Base-by-base conservation (phyloP, 2,888 invertebrate genomes). In the Napeogenes sylphis region DNA sequence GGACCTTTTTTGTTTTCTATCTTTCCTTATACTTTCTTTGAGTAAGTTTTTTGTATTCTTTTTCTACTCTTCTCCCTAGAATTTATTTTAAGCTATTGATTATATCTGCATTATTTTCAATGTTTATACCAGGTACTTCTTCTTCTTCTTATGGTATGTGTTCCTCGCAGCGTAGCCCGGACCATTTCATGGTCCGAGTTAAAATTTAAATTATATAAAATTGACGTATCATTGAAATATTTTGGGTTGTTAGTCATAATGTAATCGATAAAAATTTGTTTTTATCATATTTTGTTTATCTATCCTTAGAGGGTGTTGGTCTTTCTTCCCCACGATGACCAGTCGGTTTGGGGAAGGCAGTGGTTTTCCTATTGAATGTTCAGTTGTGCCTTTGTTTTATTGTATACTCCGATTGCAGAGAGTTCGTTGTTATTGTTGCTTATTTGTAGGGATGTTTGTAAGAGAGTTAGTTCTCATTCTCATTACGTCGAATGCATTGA, bases 221-320 rank as follows among this genome's bases (percentile, higher is more conserved):
- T 30, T 1, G 58, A 42, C 0, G 68, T 21, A 56, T 72, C 62
- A 42, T 67, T 57, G 47, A 71, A 67, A 0, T n/a, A 4, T 56
- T 67, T 70, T 8, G 13, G 13, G 13, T 68, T 66, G 13, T 72
- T 71, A 1, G 70, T 42, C 63, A 68, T 61, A 30, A 73, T 68
- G 58, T 45, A 73, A 32, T 71, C 71, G 2, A 71, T 69, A 61
- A 70, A 68, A 14, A 70, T 73, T 56, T 61, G 58, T 64, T 64
- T 53, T 63, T 69, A 45, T 21, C 21, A 21, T 21, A 21, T 21
- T 21, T 21, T 21, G 21, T 21, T 21, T 21, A 21, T 21, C 21
- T 21, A 21, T 21, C 62, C 56, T 66, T 70, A 21, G 21, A 21
- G 21, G 21, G 21, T 21, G 21, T 21, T 21, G 21, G 21, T 21